These are phyloP conservation scores for Amphimallon solstitiale DNA, from an alignment of 2,888 invertebrate species.

Conservation along the genomic window DNA sequence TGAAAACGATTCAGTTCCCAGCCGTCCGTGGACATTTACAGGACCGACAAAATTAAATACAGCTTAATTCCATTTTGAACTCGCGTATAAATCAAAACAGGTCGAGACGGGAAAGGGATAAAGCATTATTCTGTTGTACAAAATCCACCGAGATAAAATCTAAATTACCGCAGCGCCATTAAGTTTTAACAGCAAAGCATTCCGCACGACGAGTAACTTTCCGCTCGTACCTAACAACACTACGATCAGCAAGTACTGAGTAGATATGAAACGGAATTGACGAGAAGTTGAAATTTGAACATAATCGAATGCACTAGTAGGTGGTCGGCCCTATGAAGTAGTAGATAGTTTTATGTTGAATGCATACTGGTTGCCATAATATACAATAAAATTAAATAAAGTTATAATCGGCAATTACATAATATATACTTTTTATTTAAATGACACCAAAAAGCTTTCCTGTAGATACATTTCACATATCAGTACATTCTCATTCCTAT, in stretches of 20 bases:
- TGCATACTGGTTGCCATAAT: too few species aligned
- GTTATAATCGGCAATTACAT: too few species aligned
- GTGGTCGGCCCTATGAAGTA: neutral
- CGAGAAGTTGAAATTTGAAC: conserved; percentile 30
- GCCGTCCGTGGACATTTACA: conserved; percentile 30
- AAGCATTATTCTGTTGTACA: conserved; percentile 47
- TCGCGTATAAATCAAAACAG: conserved; percentile 38
- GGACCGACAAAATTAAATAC: conserved; percentile 34
- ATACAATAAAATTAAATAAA: too few species aligned
- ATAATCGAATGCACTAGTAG: conserved; percentile 25
- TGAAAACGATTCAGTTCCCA: conserved; percentile 30
- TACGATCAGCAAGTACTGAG: conserved; percentile 4
- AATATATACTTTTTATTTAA: too few species aligned
- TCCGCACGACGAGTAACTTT: conserved; percentile 25
- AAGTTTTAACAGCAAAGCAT: conserved; percentile 40
- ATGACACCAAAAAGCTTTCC: too few species aligned
- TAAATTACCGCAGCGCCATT: conserved; percentile 44
- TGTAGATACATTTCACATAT: too few species aligned
- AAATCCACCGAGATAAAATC: conserved; percentile 44
- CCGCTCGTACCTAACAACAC: conserved; percentile 13
- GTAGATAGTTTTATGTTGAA: too few species aligned
- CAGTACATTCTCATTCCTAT: too few species aligned
- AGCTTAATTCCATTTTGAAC: conserved; percentile 30
- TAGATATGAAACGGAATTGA: conserved; percentile 28
- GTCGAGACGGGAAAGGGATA: conserved; percentile 42